Conservation (phyloP, 2,888 invertebrate genomes). For the Drosophila recens region DNA sequence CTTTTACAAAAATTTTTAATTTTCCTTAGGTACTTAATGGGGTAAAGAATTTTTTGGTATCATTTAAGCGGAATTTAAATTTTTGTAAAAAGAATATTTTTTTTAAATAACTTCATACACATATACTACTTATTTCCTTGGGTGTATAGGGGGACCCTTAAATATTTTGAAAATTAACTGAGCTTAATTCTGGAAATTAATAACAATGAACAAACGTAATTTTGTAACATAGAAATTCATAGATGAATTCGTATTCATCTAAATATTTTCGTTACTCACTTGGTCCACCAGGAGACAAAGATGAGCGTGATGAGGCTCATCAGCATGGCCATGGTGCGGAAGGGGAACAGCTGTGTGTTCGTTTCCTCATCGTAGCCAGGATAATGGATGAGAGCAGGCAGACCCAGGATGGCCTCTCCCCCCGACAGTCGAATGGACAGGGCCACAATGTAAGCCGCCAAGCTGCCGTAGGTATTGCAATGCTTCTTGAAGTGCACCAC, state of each 20-base stretch:
- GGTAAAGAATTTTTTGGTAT: too few relatives aligned
- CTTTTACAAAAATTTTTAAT: too few relatives aligned
- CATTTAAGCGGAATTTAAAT: too few relatives aligned
- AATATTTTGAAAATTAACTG: too few relatives aligned
- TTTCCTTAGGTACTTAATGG: too few relatives aligned
- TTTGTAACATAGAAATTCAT: not conserved
- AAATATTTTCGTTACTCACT: constrained; percentile 85
- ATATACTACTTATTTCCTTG: too few relatives aligned
- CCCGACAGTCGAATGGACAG: constrained; percentile 93
- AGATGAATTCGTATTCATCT: not conserved
- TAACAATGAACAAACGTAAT: too few relatives aligned
- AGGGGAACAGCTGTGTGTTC: constrained; percentile 94
- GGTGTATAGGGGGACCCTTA: too few relatives aligned
- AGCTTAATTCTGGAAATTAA: too few relatives aligned
- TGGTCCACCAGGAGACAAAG: constrained; percentile 92
- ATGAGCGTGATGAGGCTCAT: constrained; percentile 93
- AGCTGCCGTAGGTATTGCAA: constrained; percentile 98
- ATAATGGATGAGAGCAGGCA: constrained; percentile 94
- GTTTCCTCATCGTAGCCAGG: constrained; percentile 92
- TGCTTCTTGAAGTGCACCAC: constrained; percentile 97
- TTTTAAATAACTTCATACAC: too few relatives aligned
- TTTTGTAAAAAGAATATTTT: too few relatives aligned
- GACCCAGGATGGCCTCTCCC: constrained; percentile 93
- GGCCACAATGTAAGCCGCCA: constrained; percentile 94
- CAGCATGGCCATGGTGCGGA: constrained; percentile 97